A percentile compares a stretch with the other conserved stretches of the same genome.
Conservation (phyloP, 1,140 invertebrate species). For the Pseudomyrmex pallidus region DNA sequence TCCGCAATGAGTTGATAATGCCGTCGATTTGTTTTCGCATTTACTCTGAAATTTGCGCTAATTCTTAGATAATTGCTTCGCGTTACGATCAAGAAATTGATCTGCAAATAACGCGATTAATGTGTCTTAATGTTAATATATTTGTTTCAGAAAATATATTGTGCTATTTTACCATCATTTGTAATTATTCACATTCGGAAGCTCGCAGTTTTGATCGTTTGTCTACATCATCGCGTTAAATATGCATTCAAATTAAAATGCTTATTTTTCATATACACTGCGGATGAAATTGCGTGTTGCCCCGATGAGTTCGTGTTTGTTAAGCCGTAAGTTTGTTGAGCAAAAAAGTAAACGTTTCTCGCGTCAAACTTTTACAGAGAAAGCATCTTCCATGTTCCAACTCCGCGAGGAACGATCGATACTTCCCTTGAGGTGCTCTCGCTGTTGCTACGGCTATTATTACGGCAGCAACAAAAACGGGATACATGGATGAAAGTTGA, state of each 20-base stretch:
- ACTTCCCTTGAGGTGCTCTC: conserved; percentile 56
- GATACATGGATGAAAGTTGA: conserved; percentile 59
- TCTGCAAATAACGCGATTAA: not conserved
- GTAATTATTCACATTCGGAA: not conserved
- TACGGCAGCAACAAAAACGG: conserved; percentile 55
- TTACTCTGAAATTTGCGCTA: too few relatives aligned
- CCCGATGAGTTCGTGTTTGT: conserved; percentile 25
- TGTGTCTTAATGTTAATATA: not conserved
- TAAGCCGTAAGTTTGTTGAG: conserved; percentile 19
- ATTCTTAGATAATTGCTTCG: too few relatives aligned
- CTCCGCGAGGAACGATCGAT: conserved; percentile 41
- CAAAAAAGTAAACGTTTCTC: conserved; percentile 43
- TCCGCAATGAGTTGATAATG: too few relatives aligned
- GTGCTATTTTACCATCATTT: not conserved
- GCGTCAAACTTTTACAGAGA: conserved; percentile 53
- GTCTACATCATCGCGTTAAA: not conserved
- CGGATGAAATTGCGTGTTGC: not conserved
- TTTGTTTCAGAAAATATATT: not conserved
- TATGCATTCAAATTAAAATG: not conserved
- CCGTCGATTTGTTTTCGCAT: too few relatives aligned
- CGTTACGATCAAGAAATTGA: not conserved
- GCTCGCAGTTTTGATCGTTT: not conserved
- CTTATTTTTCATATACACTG: conserved; percentile 5
- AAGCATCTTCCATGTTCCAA: conserved; percentile 46
- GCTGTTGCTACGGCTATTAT: conserved; percentile 58